Evolutionary conservation across 2,797 vertebrate genomes (phyloP), one percentile per base, ranked within the genome.

Genomic region (Cirrhinus mrigala): DNA sequence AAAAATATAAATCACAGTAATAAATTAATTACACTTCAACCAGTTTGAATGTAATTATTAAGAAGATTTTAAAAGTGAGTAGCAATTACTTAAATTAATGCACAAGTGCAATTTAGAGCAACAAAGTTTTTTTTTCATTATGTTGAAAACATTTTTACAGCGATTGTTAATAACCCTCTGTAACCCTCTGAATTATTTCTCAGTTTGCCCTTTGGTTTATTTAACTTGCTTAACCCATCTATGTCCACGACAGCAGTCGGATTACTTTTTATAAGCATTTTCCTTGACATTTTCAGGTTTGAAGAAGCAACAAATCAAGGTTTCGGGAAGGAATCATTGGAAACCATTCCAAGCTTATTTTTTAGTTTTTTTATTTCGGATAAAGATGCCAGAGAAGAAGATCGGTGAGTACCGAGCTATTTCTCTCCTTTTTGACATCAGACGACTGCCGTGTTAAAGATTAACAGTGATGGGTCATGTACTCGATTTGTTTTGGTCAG

Each of bases 301-400:
- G 74, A 56, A 62, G 71, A 79, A 74, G 70, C 73, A 73, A 79
- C 33, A 29, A 44, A 15, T 20, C 46, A 14, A 70, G 14, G 64
- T 62, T 60, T 76, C 37, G 15, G 68, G 14, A 58, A 82, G 68
- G 58, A 76, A 54, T 22, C 66, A 50, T n/a, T 37, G 33, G 66
- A 62, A 73, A 52, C 50, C 24, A 50, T 70, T 79, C 46, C 50
- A 44, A 60, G 74, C 37, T 44, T 64, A 52, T 69, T 75, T 58
- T 78, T 81, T 66, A 62, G 20, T 66, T 66, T 44, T 82, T 54
- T 64, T 66, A 70, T 76, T 88, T 74, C 84, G 91, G 90, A 90
- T 92, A 93, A 88, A 94, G 83, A 92, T 94, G 91, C 91, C 91
- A 29, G 94, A 95, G 86, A 94, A 94, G 88, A 96, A 95, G 93